Evolutionary conservation across 2,888 invertebrate genomes (phyloP), one percentile per base, ranked within the genome.

Genomic region (Prosopocoilus inquinatus): DNA sequence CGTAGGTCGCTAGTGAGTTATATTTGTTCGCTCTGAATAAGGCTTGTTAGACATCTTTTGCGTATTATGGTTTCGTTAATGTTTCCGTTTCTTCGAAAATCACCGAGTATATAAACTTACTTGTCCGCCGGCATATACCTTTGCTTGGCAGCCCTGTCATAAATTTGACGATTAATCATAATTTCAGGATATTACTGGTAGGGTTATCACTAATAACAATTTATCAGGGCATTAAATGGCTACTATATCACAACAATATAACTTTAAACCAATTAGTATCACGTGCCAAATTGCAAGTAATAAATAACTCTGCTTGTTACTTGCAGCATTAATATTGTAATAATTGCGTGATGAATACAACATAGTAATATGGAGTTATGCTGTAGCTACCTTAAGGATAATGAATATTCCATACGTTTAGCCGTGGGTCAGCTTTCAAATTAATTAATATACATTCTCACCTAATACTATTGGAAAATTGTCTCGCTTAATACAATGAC

Each of bases 361-460:
- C 41, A 38, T n/a, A 28, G 20, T 41, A 41, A 41, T 41, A 16
- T 41, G n/a, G 16, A 41, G 16, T 41, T 41, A 41, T 16, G 15
- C 15, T 41, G 5, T 41, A 41, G 9, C 15, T 41, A 41, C 15
- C 15, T 41, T 41, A 41, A 15, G 13, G 41, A 16, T 15, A 41
- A 41, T 41, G 13, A 41, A 41, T 41, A 41, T 41, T 41, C 41
- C 12, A 16, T 16, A 16, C 41, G 41, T 15, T 15, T 41, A 15
- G 41, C n/a, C 8, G n/a, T n/a, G 15, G n/a, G 15, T 7, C 2
- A 15, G 41, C 41, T 41, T 41, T 16, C 41, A 8, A 41, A 41
- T 41, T 41, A 41, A 41, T 41, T 41, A 41, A 41, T 41, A 11
- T 9, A 11, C 41, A 41, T 41, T 41, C 41, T 41, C 41, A 41